A percentile compares a stretch with the other conserved stretches of the same genome.
Conservation (phyloP, 2,113 vertebrate species). For the Lipotes vexillifer region DNA sequence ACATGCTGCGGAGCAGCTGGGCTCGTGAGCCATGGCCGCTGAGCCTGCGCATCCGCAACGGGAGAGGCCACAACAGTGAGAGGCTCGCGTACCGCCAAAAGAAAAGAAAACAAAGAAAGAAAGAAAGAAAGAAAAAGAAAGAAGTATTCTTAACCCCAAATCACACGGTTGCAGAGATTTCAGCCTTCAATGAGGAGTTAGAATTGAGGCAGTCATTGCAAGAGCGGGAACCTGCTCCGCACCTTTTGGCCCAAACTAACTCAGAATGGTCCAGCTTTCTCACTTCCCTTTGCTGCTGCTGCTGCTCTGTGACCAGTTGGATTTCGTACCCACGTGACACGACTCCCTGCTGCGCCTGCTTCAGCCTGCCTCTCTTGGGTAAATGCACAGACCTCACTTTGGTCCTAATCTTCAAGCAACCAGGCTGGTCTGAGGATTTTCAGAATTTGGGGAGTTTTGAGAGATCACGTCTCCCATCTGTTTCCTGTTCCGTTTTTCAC, state of each 20-base stretch:
- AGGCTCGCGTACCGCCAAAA: too few relatives aligned
- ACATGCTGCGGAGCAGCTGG: too few relatives aligned
- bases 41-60: too few relatives aligned
- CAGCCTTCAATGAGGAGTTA: not conserved
- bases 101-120: too few relatives aligned
- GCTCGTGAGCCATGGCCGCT: too few relatives aligned
- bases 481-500: conserved; percentile 81
- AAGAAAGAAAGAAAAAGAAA: not conserved
- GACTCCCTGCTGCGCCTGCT: not conserved
- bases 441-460: conserved; percentile 46
- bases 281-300: not conserved
- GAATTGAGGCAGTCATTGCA: not conserved
- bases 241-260: not conserved
- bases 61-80: too few relatives aligned
- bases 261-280: not conserved
- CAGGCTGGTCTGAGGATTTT: conserved; percentile 34
- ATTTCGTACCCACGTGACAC: not conserved
- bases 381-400: not conserved
- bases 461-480: conserved; percentile 79
- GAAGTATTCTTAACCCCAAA: not conserved
- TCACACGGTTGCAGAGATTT: not conserved
- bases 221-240: not conserved
- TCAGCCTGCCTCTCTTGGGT: not conserved
- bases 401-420: conserved; percentile 48
- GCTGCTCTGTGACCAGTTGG: not conserved